Conservation (phyloP, 2,888 invertebrate species). For the Cynaeus angustus region DNA sequence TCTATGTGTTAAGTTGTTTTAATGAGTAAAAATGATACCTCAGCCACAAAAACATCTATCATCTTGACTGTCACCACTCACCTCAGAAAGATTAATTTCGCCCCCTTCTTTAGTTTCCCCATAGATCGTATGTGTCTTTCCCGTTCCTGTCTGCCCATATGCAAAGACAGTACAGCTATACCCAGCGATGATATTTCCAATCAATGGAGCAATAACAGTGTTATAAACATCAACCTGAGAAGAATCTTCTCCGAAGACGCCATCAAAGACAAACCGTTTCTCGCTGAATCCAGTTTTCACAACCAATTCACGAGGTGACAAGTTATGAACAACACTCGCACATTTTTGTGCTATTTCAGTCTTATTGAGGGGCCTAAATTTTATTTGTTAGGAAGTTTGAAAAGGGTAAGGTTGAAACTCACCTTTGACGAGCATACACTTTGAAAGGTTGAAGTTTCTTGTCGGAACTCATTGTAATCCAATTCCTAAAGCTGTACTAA, state of each 20-base stretch:
- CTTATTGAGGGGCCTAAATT: neutral
- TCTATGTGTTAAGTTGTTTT: too few species aligned
- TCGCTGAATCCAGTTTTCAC: conserved; percentile 64
- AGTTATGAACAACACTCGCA: neutral
- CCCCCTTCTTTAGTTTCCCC: conserved; percentile 70
- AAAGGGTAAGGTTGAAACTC: neutral
- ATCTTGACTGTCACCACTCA: too few species aligned
- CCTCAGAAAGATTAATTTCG: conserved; percentile 1
- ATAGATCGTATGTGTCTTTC: conserved; percentile 95
- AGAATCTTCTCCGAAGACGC: conserved; percentile 86
- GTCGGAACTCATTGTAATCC: too few species aligned
- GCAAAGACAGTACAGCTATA: conserved; percentile 99
- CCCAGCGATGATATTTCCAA: conserved; percentile 93
- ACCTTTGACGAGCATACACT: neutral
- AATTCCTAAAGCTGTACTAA: too few species aligned
- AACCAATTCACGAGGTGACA: neutral
- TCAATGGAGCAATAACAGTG: conserved; percentile 89
- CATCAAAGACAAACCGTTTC: conserved; percentile 89
- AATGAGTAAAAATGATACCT: too few species aligned
- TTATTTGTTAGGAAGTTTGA: neutral
- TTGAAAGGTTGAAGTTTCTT: neutral
- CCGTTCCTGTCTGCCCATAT: conserved; percentile 94
- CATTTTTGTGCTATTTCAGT: neutral
- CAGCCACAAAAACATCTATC: too few species aligned
- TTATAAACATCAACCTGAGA: conserved; percentile 93